phyloP scores from a whole-genome alignment of 2,113 vertebrate genomes.

The Lophura nycthemera region DNA sequence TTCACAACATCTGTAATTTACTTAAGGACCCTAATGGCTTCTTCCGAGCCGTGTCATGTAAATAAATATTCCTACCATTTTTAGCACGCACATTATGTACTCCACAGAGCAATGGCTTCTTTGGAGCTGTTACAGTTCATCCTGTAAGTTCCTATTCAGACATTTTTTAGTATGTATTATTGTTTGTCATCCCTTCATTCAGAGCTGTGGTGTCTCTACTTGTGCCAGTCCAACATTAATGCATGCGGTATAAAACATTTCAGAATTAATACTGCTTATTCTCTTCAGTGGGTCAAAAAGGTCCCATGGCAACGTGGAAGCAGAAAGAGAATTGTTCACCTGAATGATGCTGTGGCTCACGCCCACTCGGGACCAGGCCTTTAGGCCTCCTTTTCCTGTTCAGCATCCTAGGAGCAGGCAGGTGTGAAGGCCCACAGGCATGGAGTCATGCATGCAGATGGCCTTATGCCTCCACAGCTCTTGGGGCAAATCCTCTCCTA shows the following conservation, averaged over 20 bases:
- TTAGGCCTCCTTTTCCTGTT: neutral
- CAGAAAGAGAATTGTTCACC: neutral
- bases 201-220: neutral
- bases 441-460: neutral
- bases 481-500: neutral
- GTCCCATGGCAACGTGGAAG: neutral
- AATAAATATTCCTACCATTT: conserved; percentile 59
- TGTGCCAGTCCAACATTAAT: neutral
- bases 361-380: neutral
- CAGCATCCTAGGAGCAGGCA: neutral
- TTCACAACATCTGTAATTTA: conserved; percentile 61
- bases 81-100: conserved; percentile 56
- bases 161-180: conserved; percentile 48
- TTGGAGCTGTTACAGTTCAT: conserved; percentile 65
- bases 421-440: neutral
- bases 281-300: conserved; percentile 23
- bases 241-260: conserved; percentile 22
- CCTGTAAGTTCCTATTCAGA: conserved; percentile 57
- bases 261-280: conserved; percentile 18
- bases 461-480: neutral
- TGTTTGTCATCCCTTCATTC: conserved; percentile 52
- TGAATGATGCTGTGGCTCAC: neutral
- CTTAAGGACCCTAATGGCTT: conserved; percentile 61
- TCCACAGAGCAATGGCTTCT: conserved; percentile 66
- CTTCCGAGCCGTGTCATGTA: conserved; percentile 53